Base-by-base conservation (phyloP, 2,888 invertebrate genomes). In the Hypercompe scribonia region DNA sequence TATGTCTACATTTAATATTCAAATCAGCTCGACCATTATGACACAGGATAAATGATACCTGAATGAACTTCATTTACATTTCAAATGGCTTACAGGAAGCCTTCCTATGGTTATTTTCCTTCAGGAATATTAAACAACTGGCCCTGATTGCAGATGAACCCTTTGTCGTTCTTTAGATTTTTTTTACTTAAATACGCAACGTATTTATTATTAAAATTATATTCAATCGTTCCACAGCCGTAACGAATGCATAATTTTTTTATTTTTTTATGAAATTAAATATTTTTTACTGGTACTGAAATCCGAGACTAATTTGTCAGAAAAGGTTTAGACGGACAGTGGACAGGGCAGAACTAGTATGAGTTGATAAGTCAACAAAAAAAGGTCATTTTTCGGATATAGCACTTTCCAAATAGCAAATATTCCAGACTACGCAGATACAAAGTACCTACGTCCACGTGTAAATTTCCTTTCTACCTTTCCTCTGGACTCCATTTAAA, bases 11-110 rank as follows among this genome's bases (percentile, higher is more conserved):
- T 80, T 81, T 75, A 81, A 78, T 77, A 84, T 85, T 84, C 79
- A 84, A 84, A 84, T 80, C 72, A 76, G 76, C 65, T 54, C 68
- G 68, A 66, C 79, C 77, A 80, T 85, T 76, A 79, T 65, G 73
- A 76, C 71, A 15, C 73, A 75, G 69, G 74, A 77, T 50, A 77
- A 81, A 83, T 78, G 74, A 77, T 75, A 78, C 78, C 76, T 78
- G 76, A 79, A 85, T 84, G 78, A 79, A 72, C 67, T 34, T 74
- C 71, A 84, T 84, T 84, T 79, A 73, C 85, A 84, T 84, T 78
- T 78, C 79, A 80, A 84, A 84, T 84, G 72, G 73, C 71, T 78
- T 66, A 58, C 61, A 75, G 81, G 79, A 80, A 78, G 64, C 73
- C 58, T 68, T 78, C 36, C 76, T 66, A 36, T 82, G 77, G 84